Evolutionary conservation across 2,797 vertebrate species (phyloP), one percentile per base, ranked within the genome.

Genomic region (Parauchenoglanis punctatus): DNA sequence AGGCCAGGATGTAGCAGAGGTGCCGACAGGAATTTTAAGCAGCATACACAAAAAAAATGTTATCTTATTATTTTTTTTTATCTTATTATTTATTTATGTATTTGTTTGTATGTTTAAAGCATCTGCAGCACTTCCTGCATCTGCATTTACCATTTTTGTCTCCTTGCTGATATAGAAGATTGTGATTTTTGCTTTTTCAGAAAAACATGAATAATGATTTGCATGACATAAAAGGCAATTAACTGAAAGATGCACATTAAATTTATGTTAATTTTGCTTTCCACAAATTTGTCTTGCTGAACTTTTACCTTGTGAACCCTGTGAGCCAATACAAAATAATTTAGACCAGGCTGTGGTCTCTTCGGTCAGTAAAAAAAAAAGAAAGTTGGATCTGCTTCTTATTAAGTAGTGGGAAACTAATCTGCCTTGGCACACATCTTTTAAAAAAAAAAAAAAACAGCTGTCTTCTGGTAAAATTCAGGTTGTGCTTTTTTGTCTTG

Each of bases 281-380:
- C 3, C 77, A 80, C 20, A 59, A 13, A 11, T 40, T 13, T 81
- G 78, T 44, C 20, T 59, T 40, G 56, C 20, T 49, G 20, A 81
- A 40, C 76, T 35, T 56, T 77, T 56, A 80, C 77, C 77, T 25
- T 80, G 77, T 80, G 54, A 56, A 77, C 75, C 76, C 58, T 78
- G 54, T 56, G 54, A 58, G 54, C 76, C 76, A 58, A 15, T 59
- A 12, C 58, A n/a, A 59, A 44, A 23, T 1, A 56, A 10, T 28
- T 40, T 54, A n/a, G 46, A 10, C 13, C 13, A 28, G 1, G 72
- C 23, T 12, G 54, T 25, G 23, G 20, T 40, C 23, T 61, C 35
- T 81, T 81, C 46, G 35, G n/a, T 80, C 31, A 11, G 20, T 61
- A 25, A 80, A 35, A 77, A 25, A 49, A 78, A 58, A 31, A 25